Evolutionary conservation across 2,113 vertebrate species (phyloP).

Genomic region (Rattus norvegicus): GRCr8 NC_086020.1:44482001-44482500

Average conservation of each 20-base stretch:
- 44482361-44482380: neutral
- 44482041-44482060: neutral
- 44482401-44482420: neutral
- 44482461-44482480: neutral
- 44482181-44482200: neutral
- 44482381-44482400: neutral
- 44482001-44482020: neutral
- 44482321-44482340: neutral
- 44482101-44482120: neutral
- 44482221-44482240: neutral
- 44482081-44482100: neutral
- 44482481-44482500: no score
- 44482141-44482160: neutral
- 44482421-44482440: neutral
- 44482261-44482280: neutral
- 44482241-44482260: neutral
- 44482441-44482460: neutral
- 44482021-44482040: neutral
- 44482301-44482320: neutral
- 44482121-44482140: neutral
- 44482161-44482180: neutral
- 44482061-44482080: neutral
- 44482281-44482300: neutral
- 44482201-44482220: neutral
- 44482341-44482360: neutral